Evolutionary conservation across 1,140 invertebrate species (phyloP).

Genomic region (Drosophila chauvacae): DNA sequence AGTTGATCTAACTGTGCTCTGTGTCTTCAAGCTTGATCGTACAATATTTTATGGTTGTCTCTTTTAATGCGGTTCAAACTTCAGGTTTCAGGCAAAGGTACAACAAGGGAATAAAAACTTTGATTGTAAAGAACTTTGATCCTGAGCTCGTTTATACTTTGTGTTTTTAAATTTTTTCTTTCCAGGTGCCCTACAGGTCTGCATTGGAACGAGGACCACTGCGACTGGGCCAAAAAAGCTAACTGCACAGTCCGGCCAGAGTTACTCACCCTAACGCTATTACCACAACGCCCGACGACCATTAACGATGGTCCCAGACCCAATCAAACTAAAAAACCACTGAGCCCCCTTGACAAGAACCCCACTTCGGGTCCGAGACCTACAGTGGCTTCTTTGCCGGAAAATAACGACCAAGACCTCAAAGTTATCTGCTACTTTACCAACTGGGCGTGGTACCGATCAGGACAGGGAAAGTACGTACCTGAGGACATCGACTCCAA

Average conservation of each 20-base stretch:
- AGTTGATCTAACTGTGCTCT: too few relatives aligned
- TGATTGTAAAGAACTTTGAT: background rate
- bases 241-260: conserved; percentile 85
- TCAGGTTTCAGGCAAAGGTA: background rate
- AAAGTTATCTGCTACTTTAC: conserved; percentile 90
- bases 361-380: conserved; percentile 71
- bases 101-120: background rate
- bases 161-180: background rate
- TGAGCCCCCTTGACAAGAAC: conserved; percentile 53
- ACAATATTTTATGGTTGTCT: background rate
- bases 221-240: conserved; percentile 91
- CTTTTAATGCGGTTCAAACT: background rate
- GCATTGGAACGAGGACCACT: conserved; percentile 91
- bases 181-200: conserved; percentile 88
- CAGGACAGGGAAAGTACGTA: conserved; percentile 87
- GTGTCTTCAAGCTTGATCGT: too few relatives aligned
- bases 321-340: conserved; percentile 68
- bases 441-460: conserved; percentile 89
- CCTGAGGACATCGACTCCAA: conserved; percentile 89
- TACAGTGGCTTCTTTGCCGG: conserved; percentile 24
- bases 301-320: conserved; percentile 32
- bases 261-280: conserved; percentile 51
- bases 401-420: conserved; percentile 78
- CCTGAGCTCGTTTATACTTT: background rate
- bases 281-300: conserved; percentile 49